Base-by-base conservation (phyloP, 2,797 vertebrate species). In the Epinephelus malabaricus region DNA sequence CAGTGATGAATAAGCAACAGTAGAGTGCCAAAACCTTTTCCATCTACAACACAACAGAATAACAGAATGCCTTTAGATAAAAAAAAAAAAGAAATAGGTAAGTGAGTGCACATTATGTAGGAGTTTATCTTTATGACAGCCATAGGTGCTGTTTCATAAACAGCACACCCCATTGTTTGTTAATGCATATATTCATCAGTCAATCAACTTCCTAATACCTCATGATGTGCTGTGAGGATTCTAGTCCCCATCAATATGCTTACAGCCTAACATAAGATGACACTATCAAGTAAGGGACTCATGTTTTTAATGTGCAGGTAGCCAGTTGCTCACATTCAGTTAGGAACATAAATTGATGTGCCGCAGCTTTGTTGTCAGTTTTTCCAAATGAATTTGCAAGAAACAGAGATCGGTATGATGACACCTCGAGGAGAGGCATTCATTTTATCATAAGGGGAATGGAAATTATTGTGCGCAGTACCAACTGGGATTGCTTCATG, bases 131-230 rank as follows among this genome's bases (percentile, higher is more conserved):
- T 72, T n/a, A 69, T 65, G 78, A 56, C 60, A 77, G 15, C 55
- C 56, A 62, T 61, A 60, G 43, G 27, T 80, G 53, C 21, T 40
- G 54, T 68, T 68, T 76, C 51, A 75, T 59, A 73, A 81, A 62
- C 34, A 60, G 21, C 19, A 23, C 12, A 25, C 15, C 27, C 60
- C 66, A 56, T 79, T 56, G 79, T 75, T 45, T 70, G 18, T 30
- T 69, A 10, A 81, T 87, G 56, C 66, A 91, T 90, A 83, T 25
- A 87, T 90, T 90, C 65, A 86, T 79, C 19, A 53, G 58, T 60
- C 55, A 85, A 86, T 88, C 73, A 81, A 55, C 47, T 79, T 61
- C 45, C 34, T 76, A 83, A 80, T 60, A 60, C 13, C 67, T 27
- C 14, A n/a, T 73, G 54, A 85, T 84, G 81, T 62, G 51, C 64